Conservation (phyloP, 1,140 invertebrate species). For the Trichonephila clavata region DNA sequence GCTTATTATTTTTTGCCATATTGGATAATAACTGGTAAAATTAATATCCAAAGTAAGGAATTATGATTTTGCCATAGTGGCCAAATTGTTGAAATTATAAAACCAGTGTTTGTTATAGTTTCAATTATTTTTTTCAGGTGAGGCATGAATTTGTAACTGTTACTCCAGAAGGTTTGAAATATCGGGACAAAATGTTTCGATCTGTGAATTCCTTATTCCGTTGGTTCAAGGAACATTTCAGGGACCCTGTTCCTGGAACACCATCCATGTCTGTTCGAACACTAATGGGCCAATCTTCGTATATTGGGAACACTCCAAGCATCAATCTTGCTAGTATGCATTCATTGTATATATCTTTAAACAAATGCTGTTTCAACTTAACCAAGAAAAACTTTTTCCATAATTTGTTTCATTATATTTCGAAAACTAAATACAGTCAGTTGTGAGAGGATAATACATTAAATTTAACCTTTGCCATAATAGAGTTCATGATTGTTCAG, state of each 20-base stretch:
- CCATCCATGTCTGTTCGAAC: constrained; percentile 86
- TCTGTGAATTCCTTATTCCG: constrained; percentile 91
- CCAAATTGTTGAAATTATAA: no score
- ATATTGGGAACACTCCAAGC: constrained; percentile 85
- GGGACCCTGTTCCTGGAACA: constrained; percentile 92
- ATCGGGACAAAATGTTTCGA: constrained; percentile 93
- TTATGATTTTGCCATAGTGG: no score
- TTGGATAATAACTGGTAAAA: no score
- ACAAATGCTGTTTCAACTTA: neutral
- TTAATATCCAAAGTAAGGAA: no score
- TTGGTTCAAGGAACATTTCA: constrained; percentile 99
- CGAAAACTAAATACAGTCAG: neutral
- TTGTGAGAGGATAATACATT: no score
- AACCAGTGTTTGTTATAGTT: neutral
- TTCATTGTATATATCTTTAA: neutral
- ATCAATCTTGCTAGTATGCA: constrained; percentile 82
- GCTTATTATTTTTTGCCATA: no score
- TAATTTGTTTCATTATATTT: neutral
- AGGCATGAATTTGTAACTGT: constrained; percentile 96
- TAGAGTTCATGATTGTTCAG: no score
- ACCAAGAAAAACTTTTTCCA: no score
- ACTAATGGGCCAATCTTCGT: constrained; percentile 85
- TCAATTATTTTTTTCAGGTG: constrained; percentile 80
- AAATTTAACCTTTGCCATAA: no score
- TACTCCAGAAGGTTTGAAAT: constrained; percentile 95